Evolutionary conservation across 1,140 invertebrate species (phyloP), one percentile per base, ranked within the genome.

Genomic region (Chelonus insularis): DNA sequence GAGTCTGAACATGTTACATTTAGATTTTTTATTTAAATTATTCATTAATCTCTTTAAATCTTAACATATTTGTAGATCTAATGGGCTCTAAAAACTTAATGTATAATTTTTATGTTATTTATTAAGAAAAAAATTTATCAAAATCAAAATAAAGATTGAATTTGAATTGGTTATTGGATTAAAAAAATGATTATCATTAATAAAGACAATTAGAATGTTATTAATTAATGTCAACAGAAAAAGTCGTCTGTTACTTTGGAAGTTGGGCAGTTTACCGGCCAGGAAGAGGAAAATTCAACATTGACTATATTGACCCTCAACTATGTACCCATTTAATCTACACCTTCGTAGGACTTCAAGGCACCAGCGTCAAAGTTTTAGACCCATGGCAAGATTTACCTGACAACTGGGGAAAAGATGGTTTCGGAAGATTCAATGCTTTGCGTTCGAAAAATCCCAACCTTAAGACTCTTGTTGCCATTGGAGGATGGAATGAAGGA

Each of bases 401-500:
- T 9, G 77, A 72, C 4, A 56, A 72, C 34, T 72, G 63, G 9
- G 83, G 84, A 4, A 76, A 78, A 12, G 47, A 74, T 48, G 82
- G 75, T 8, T 85, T 74, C 50, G 70, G 75, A 18, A 67, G 78
- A 25, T 84, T 88, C 64, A 83, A 75, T 16, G 65, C 65, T 0
- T 68, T 90, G 16, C 89, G 87, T 66, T 57, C 82, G 9, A 59
- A 66, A 7, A 91, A 88, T 71, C 85, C 88, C 0, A 74, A 79
- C 0, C 57, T 88, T 0, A 93, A 92, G 71, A 79, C 84, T 0
- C 50, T 92, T 9, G 68, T 91, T 0, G 87, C 88, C 0, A 86
- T 93, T 57, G 91, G 91, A 9, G 91, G 91, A 1, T 91, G 89
- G 89, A 89, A 86, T 63, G 86, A 89, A 71, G 86, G 85, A 7